Evolutionary conservation across 2,888 invertebrate genomes (phyloP).

Genomic region (Tipula vernalis): DNA sequence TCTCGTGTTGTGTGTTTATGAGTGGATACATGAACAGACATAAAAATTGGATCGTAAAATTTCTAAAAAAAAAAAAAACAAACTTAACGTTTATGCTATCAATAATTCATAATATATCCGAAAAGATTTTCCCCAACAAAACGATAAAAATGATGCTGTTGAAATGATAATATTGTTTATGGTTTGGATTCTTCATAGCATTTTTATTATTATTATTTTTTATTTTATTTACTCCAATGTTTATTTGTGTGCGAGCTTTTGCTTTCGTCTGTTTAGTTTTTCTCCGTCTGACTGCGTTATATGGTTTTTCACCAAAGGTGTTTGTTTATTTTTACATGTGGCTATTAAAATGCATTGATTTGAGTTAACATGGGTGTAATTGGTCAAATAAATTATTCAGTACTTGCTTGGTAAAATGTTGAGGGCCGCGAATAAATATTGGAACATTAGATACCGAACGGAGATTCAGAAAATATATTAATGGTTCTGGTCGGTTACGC

Average conservation of each 20-base stretch:
- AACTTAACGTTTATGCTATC: constrained; percentile 8
- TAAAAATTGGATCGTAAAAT: constrained; percentile 9
- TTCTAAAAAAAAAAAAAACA: background rate
- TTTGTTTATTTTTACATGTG: background rate
- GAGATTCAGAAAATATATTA: no score
- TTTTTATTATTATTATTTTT: background rate
- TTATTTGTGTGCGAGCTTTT: background rate
- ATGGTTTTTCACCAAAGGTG: background rate
- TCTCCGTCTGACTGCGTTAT: background rate
- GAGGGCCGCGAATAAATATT: no score
- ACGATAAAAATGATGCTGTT: constrained; percentile 9
- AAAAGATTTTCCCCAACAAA: constrained; percentile 9
- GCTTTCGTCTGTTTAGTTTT: background rate
- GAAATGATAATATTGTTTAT: constrained; percentile 10
- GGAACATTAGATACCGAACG: no score
- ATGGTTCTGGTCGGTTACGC: no score
- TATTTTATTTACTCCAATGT: background rate
- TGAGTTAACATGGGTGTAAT: background rate
- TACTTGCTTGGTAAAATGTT: no score
- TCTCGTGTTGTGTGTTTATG: constrained; percentile 12
- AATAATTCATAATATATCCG: constrained; percentile 9
- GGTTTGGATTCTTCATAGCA: constrained; percentile 8
- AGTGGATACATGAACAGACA: constrained; percentile 11
- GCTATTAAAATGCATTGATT: background rate
- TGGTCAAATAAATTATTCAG: background rate